Evolutionary conservation across 2,888 invertebrate species (phyloP), one percentile per base, ranked within the genome.

Genomic region (Agrotis puta): DNA sequence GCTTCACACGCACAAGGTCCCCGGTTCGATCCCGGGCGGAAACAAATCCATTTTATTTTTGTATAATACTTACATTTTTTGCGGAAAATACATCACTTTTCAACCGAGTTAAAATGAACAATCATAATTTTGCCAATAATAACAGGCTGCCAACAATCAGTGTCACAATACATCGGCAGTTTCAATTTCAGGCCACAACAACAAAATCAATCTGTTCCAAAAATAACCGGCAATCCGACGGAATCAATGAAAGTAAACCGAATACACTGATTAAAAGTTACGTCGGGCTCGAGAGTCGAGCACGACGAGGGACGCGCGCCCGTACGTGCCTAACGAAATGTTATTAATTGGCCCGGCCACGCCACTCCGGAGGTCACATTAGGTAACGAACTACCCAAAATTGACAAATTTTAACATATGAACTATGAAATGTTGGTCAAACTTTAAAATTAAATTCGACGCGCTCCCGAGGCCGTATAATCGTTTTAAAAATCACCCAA

Each of bases 1-100:
- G 97, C 97, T 97, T 97, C 97, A 97, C 97, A 97, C 97, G 97
- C 97, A 97, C 97, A 97, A 97, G 96, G 96, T 93, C 97, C 97
- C 97, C 97, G 97, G 97, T 97, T 97, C 97, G 97, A 97, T 96
- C 97, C 97, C 97, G 97, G 97, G 97, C 97, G 97, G 97, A 97
- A 97, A 97, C 97, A 97, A 18, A 14, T 14, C 6, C 57, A 74
- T 84, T 70, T 70, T 16, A 3, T 18, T 2, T 3, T 2, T 7
- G 14, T 14, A 16, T 22, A 3, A 18, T n/a, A 14, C 5, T 1
- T 3, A 20, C 14, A 24, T 18, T 16, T 39, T 64, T 47, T 64
- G n/a, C 1, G 3, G 50, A 24, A n/a, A 47, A 24, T 13, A 3
- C 5, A n/a, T 1, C 16, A 18, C 16, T 20, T 50, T 70, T 27